Conservation (phyloP, 2,888 invertebrate genomes). For the Campaea margaritaria region DNA sequence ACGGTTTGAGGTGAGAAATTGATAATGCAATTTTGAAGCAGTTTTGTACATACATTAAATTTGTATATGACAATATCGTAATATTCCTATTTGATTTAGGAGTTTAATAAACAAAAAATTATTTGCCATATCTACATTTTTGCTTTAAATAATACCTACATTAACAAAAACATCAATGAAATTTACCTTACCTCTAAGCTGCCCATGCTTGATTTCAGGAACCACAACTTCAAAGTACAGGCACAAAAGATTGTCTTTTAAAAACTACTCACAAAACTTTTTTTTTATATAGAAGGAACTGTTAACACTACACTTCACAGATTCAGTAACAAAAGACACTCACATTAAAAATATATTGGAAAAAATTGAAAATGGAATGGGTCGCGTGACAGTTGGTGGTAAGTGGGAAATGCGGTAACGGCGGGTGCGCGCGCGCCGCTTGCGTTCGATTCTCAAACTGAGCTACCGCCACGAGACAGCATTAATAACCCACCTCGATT, state of each 20-base stretch:
- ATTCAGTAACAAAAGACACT: constrained; percentile 25
- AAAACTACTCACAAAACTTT: constrained; percentile 49
- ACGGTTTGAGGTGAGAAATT: no score
- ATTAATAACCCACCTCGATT: constrained; percentile 68
- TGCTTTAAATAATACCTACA: no score
- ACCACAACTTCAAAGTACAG: constrained; percentile 16
- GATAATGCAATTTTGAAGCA: no score
- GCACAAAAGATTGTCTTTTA: constrained; percentile 36
- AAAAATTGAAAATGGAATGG: constrained; percentile 52
- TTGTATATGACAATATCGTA: no score
- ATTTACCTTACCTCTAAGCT: constrained; percentile 39
- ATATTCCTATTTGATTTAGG: no score
- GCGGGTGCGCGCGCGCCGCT: constrained; percentile 72
- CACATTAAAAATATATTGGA: constrained; percentile 38
- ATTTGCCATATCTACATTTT: no score
- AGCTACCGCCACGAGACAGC: constrained; percentile 69
- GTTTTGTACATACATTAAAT: no score
- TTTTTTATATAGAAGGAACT: constrained; percentile 44
- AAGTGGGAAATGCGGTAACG: constrained; percentile 54
- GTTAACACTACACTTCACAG: constrained; percentile 49
- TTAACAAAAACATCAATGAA: background rate
- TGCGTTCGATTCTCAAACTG: constrained; percentile 77
- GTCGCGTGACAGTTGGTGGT: constrained; percentile 51
- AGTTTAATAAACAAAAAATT: no score
- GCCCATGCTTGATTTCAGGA: constrained; percentile 38